Percentiles rank a stretch among this genome's conserved stretches.
These are phyloP conservation scores for Sphecodes monilicornis DNA, from an alignment of 2,888 invertebrate species.

Conservation along the genomic window DNA sequence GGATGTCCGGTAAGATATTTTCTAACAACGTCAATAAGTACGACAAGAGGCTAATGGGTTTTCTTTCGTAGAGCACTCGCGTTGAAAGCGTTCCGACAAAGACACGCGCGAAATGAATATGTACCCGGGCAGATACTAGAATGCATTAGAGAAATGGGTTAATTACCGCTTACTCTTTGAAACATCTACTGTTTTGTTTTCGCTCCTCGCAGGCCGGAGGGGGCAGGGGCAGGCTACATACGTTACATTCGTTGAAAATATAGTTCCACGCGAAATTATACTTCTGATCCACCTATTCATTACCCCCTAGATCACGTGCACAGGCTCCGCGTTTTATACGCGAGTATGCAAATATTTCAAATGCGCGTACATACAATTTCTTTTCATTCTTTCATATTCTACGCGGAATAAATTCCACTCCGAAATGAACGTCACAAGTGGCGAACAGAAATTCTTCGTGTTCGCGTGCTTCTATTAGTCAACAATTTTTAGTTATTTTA, in stretches of 20 bases:
- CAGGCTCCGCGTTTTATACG: neutral
- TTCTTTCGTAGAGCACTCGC: neutral
- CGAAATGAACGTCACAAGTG: slow-evolving; percentile 9
- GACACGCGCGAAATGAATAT: slow-evolving; percentile 13
- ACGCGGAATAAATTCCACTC: slow-evolving; percentile 16
- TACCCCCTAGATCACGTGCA: neutral
- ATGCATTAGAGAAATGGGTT: slow-evolving; percentile 39
- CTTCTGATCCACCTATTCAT: slow-evolving; percentile 25
- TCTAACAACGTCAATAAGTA: neutral
- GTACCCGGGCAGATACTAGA: neutral
- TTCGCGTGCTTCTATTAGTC: neutral
- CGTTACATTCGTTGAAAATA: slow-evolving; percentile 19
- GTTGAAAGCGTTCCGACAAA: neutral
- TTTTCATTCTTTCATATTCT: slow-evolving; percentile 9
- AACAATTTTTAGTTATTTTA: neutral
- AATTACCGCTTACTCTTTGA: slow-evolving; percentile 30
- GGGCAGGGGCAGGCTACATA: neutral
- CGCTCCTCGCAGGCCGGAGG: neutral
- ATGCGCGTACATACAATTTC: slow-evolving; percentile 17
- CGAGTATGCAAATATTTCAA: neutral
- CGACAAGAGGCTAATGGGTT: neutral
- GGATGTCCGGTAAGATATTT: neutral
- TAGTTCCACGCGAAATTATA: slow-evolving; percentile 11
- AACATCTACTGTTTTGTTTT: slow-evolving; percentile 29
- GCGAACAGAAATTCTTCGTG: neutral